Evolutionary conservation across 2,797 vertebrate species (phyloP), one percentile per base, ranked within the genome.

Genomic region (Myotis daubentonii): DNA sequence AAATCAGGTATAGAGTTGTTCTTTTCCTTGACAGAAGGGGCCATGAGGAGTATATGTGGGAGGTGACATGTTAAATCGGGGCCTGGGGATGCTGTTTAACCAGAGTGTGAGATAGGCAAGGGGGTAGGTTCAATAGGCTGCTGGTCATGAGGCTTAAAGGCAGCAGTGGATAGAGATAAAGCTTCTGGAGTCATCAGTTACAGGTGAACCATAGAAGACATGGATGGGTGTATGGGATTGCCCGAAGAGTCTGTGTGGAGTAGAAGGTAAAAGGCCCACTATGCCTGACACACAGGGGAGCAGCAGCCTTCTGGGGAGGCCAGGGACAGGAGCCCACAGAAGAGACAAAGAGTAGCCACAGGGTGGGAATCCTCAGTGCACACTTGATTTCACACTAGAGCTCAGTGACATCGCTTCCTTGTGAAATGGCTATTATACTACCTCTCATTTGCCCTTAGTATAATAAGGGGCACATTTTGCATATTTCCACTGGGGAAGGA

Each of bases 401-500:
- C 33, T 87, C 28, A 72, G 1, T 55, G 76, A 72, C 75, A 66
- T 89, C 65, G 71, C 33, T 71, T 76, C 47, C 93, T 80, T 87
- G n/a, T 83, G 72, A 93, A 91, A 30, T 20, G 53, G 3, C 65
- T 89, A 20, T 86, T 91, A 71, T 6, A 62, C 6, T 10, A 38
- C 62, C 12, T 86, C 17, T 82, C 5, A 3, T 78, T 8, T 94
- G 53, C 89, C 51, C 79, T 95, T 92, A 47, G 36, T 87, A 22
- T 71, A 36, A 93, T 94, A 55, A 94, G 68, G 87, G 9, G 51
- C 80, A 91, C 30, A 33, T 78, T 95, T 91, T 94, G 79, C 16
- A 49, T 87, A 44, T 92, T 96, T 97, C 65, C 30, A 62, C 87
- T 96, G 95, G 36, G 86, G 23, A 65, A 44, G 85, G 87, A 12